A percentile compares a stretch with the other conserved stretches of the same genome.
Conservation (phyloP, 2,113 vertebrate species). For the Bothrops jararaca region DNA sequence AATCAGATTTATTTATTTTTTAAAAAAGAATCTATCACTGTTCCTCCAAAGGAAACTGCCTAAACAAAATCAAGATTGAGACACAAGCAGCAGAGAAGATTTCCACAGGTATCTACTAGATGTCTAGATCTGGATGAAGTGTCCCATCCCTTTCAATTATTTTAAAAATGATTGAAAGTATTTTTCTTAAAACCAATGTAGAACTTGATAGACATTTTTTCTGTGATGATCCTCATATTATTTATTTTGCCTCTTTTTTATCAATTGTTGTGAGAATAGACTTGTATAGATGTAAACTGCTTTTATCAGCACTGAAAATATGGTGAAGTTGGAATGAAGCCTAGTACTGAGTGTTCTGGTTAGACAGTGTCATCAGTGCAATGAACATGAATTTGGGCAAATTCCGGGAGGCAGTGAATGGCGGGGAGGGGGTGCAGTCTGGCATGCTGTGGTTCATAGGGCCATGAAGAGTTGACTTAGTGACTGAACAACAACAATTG, state of each 20-base stretch:
- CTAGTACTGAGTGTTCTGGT: conserved; percentile 19
- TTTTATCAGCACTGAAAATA: conserved; percentile 44
- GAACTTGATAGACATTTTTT: conserved; percentile 58
- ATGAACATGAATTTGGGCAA: too few relatives aligned
- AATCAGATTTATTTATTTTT: background rate
- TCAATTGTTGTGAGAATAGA: conserved; percentile 52
- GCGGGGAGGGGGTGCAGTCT: too few relatives aligned
- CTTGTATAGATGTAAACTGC: conserved; percentile 35
- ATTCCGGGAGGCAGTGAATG: too few relatives aligned
- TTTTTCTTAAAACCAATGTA: conserved; percentile 59
- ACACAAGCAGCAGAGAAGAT: conserved; percentile 50
- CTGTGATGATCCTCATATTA: conserved; percentile 51
- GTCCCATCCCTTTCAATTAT: conserved; percentile 26
- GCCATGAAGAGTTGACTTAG: conserved; percentile 34
- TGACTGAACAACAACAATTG: background rate
- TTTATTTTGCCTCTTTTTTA: conserved; percentile 51
- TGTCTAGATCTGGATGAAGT: conserved; percentile 61
- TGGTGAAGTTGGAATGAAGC: background rate
- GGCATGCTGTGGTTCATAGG: background rate
- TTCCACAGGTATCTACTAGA: conserved; percentile 60
- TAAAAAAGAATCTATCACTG: background rate
- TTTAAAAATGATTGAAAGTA: conserved; percentile 57
- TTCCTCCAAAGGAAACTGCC: background rate
- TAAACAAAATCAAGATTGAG: background rate
- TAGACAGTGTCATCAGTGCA: background rate